Evolutionary conservation across 1,140 invertebrate genomes (phyloP).

Genomic region (Tigriopus japonicus): DNA sequence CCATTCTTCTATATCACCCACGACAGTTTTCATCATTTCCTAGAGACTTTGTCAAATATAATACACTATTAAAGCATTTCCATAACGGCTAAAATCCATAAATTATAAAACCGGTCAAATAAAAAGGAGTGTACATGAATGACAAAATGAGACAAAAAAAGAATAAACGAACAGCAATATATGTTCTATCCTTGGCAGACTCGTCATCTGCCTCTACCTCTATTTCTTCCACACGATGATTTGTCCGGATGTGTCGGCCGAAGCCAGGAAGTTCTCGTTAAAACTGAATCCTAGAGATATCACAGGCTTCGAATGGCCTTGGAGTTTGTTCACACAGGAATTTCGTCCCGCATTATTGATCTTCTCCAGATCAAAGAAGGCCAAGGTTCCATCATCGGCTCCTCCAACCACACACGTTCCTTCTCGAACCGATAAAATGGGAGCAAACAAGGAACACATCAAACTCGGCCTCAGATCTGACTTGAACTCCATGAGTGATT

Average conservation of each 20-base stretch:
- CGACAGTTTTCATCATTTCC: too few relatives aligned
- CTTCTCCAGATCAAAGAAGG: conserved; percentile 59
- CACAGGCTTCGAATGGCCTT: conserved; percentile 60
- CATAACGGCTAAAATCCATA: too few relatives aligned
- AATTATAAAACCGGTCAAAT: too few relatives aligned
- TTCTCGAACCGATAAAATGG: conserved; percentile 34
- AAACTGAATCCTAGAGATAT: conserved; percentile 69
- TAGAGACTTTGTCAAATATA: too few relatives aligned
- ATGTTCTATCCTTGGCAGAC: too few relatives aligned
- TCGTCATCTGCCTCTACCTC: not conserved
- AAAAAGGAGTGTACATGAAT: too few relatives aligned
- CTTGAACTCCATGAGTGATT: not conserved
- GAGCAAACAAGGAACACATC: conserved; percentile 1
- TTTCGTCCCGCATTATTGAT: conserved; percentile 26
- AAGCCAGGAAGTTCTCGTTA: conserved; percentile 67
- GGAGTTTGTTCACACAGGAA: conserved; percentile 57
- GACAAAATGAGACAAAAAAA: too few relatives aligned
- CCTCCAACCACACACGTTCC: conserved; percentile 31
- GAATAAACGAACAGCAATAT: too few relatives aligned
- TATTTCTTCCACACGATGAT: conserved; percentile 63
- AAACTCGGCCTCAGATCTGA: not conserved
- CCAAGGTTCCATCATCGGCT: conserved; percentile 65
- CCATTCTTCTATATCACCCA: too few relatives aligned
- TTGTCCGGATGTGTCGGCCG: conserved; percentile 58
- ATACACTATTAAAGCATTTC: too few relatives aligned